Base-by-base conservation (phyloP, 2,797 vertebrate species). In the Cyprinella venusta region DNA sequence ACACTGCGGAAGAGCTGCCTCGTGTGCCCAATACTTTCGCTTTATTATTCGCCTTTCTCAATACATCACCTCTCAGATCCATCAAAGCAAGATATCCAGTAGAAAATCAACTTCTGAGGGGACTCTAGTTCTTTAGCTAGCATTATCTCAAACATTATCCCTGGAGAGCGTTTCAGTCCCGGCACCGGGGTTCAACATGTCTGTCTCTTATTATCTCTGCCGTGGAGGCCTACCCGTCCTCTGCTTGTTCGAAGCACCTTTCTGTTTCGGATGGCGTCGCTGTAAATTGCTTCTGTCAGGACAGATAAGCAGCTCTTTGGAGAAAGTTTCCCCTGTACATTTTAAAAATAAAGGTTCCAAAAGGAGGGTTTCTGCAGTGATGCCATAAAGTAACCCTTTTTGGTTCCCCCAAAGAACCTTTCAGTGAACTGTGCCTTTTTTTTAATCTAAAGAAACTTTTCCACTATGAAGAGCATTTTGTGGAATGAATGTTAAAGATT, bases 221-320 rank as follows among this genome's bases (percentile, higher is more conserved):
- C 59, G 72, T 82, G 78, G 84, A 89, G 85, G 87, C 80, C 87
- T 91, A 90, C 85, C 86, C 86, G 89, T 91, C 87, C 90, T 88
- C 84, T 85, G 82, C 79, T 72, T 79, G 76, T 91, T 84, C 80
- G 64, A 90, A 80, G 87, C 85, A 87, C 86, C 85, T 63, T 84
- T 84, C 82, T 89, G 90, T 90, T 83, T 86, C 82, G 82, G 90
- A 89, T 92, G 93, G 91, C 89, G 89, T 89, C 42, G 81, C 90
- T 91, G 89, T 90, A 94, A 94, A 95, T 94, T 92, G 93, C 92
- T 92, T 92, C 92, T 94, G 94, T 94, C 93, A 91, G 91, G 88
- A 91, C 88, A 93, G 92, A 93, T 94, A 93, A 94, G 92, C 90
- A 84, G 88, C 91, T 89, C 87, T 87, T 85, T 63, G 26, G 15